Percentiles rank a stretch among this genome's conserved stretches.
Conservation (phyloP, 2,797 vertebrate species). For the Sebastes kiyomatsui region DNA sequence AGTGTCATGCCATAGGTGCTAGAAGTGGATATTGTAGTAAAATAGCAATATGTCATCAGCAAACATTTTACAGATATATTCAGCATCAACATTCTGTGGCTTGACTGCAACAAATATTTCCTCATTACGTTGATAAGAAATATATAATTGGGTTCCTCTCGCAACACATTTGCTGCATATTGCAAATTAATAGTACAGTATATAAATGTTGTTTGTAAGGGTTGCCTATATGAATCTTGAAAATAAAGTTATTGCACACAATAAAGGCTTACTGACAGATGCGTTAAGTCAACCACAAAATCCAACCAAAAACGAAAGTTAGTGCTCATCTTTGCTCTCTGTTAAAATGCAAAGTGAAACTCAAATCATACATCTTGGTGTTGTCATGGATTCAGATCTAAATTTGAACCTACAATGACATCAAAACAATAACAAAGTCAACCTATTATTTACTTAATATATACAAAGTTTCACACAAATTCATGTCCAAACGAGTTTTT, state of each 20-base stretch:
- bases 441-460: too few species aligned
- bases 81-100: not conserved
- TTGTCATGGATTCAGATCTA: too few species aligned
- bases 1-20: not conserved
- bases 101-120: not conserved
- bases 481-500: too few species aligned
- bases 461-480: too few species aligned
- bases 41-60: not conserved
- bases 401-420: too few species aligned
- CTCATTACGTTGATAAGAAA: not conserved
- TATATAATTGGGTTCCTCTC: not conserved
- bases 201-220: not conserved
- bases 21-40: not conserved
- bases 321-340: not conserved
- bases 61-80: not conserved
- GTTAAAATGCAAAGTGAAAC: not conserved
- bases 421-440: too few species aligned
- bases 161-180: not conserved
- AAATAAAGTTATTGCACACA: not conserved
- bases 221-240: not conserved
- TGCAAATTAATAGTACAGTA: not conserved
- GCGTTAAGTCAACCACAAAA: not conserved
- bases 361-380: too few species aligned
- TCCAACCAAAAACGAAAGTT: not conserved
- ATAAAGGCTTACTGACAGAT: not conserved